These are phyloP conservation scores for Pachyramphus minor DNA, from an alignment of 2,113 vertebrate species.

Conservation along the genomic window DNA sequence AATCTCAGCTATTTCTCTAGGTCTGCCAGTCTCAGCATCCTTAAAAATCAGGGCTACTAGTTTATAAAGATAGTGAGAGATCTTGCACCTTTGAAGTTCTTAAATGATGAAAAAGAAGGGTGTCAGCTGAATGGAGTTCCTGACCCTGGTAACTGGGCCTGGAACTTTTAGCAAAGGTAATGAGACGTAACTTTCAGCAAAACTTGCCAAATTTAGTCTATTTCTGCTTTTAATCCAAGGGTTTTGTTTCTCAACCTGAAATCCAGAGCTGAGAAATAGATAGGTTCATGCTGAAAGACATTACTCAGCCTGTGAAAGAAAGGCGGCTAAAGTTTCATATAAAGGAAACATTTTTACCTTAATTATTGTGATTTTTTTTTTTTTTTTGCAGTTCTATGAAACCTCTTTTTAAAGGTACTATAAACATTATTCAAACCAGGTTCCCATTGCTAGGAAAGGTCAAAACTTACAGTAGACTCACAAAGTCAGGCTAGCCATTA, in stretches of 20 bases:
- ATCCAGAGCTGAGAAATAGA: background rate
- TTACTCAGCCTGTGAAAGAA: background rate
- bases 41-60: background rate
- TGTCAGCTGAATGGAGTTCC: background rate
- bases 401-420: slow-evolving; percentile 7
- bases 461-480: slow-evolving; percentile 19
- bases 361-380: background rate
- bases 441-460: slow-evolving; percentile 25
- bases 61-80: background rate
- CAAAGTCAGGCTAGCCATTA: slow-evolving; percentile 36
- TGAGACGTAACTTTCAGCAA: background rate
- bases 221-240: background rate
- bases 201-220: background rate
- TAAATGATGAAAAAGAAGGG: background rate
- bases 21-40: background rate
- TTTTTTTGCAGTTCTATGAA: slow-evolving; percentile 5
- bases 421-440: slow-evolving; percentile 28
- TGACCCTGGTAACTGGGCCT: background rate
- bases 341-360: background rate
- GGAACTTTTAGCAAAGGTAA: background rate
- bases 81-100: background rate
- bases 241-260: background rate
- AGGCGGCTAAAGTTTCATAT: background rate
- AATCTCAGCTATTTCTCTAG: background rate
- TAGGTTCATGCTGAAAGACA: background rate